These are phyloP conservation scores for Odontocolon sp. DNA, from an alignment of 2,888 invertebrate genomes.

Conservation along the genomic window DNA sequence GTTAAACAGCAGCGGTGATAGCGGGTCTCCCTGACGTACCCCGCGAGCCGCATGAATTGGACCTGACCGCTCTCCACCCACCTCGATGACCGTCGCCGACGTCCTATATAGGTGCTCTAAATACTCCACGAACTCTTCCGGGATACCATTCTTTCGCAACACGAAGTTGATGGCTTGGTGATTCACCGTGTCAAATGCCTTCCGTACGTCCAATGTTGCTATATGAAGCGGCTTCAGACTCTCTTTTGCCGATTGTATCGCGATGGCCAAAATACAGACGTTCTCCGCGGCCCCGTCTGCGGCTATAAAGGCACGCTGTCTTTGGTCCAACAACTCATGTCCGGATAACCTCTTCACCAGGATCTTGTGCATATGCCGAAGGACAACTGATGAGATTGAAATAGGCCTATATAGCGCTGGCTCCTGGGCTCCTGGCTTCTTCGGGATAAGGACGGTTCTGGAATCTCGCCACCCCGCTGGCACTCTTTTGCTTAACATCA, in stretches of 20 bases:
- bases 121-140: not conserved
- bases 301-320: conserved; percentile 54
- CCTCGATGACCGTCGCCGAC: not conserved
- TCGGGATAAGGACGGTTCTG: conserved; percentile 57
- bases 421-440: conserved; percentile 7
- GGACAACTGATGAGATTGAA: conserved; percentile 47
- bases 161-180: conserved; percentile 13
- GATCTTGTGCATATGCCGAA: conserved; percentile 39
- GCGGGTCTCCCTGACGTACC: conserved; percentile 55
- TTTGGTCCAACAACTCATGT: not conserved
- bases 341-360: conserved; percentile 12
- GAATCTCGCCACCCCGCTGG: conserved; percentile 21
- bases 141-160: not conserved
- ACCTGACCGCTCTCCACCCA: not conserved
- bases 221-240: conserved; percentile 30
- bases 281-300: conserved; percentile 71
- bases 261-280: conserved; percentile 67
- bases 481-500: not conserved
- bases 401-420: conserved; percentile 53
- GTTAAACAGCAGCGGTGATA: conserved; percentile 56
- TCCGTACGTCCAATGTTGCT: conserved; percentile 32
- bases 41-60: conserved; percentile 12
- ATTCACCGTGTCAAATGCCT: conserved; percentile 40
- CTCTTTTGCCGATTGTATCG: conserved; percentile 45
- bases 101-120: not conserved